Evolutionary conservation across 23 tunicate genomes (phyloP).

Genomic region (Clavelina lepadiformis): DNA sequence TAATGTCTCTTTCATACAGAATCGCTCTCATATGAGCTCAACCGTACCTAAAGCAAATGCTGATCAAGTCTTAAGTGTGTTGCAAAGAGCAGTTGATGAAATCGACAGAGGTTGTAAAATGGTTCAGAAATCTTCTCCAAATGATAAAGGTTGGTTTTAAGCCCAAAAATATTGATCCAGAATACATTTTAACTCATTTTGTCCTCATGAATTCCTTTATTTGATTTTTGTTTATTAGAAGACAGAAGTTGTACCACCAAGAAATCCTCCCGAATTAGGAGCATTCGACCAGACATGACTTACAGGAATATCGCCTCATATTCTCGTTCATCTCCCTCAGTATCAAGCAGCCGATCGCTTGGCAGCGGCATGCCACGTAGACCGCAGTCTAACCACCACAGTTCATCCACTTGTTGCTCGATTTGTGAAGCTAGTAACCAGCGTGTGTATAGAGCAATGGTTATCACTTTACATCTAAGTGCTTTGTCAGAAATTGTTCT

Average conservation of each 20-base stretch:
- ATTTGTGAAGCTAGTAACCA: slow-evolving; percentile 84
- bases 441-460: slow-evolving; percentile 76
- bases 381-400: neutral
- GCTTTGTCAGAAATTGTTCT: slow-evolving; percentile 52
- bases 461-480: slow-evolving; percentile 66
- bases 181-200: no score
- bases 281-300: no score
- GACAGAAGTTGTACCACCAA: no score
- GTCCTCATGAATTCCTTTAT: no score
- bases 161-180: no score
- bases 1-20: slow-evolving; percentile 39
- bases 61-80: slow-evolving; percentile 53
- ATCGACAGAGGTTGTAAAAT: slow-evolving; percentile 36
- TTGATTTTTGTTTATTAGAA: no score
- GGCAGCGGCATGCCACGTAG: slow-evolving; percentile 11
- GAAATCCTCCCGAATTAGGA: no score
- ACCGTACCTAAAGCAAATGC: slow-evolving; percentile 73
- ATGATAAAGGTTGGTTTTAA: slow-evolving; percentile 54
- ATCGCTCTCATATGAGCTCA: slow-evolving; percentile 60
- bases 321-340: no score
- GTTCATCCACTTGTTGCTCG: slow-evolving; percentile 42
- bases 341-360: slow-evolving; percentile 6
- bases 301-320: no score
- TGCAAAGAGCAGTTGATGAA: slow-evolving; percentile 69
- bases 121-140: slow-evolving; percentile 6